phyloP scores from a whole-genome alignment of 2,113 vertebrate genomes.

The Neofelis nebulosa region DNA sequence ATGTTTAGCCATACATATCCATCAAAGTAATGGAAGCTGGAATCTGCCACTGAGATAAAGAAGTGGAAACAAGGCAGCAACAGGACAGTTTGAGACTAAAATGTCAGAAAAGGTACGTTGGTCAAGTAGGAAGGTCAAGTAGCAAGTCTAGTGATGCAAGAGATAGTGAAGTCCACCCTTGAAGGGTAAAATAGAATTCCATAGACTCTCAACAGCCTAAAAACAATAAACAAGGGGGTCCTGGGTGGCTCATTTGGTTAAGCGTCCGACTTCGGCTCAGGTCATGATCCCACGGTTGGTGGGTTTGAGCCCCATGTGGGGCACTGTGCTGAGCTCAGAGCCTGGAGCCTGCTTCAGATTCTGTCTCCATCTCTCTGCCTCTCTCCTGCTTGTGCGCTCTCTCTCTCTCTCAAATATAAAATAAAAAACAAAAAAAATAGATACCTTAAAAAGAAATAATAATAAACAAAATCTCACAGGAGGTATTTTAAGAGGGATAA shows the following conservation, averaged over 20 bases:
- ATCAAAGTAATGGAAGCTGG: neutral
- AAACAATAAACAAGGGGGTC: neutral
- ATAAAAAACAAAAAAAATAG: too few species aligned
- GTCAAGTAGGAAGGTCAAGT: neutral
- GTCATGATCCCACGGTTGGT: too few species aligned
- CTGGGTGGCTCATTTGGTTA: too few species aligned
- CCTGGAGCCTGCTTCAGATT: too few species aligned
- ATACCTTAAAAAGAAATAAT: neutral
- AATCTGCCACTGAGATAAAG: neutral
- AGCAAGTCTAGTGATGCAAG: neutral
- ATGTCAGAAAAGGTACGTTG: neutral
- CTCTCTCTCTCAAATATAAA: too few species aligned
- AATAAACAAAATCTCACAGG: neutral
- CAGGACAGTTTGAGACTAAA: neutral
- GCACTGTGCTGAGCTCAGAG: too few species aligned
- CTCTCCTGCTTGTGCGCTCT: too few species aligned
- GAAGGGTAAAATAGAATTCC: neutral
- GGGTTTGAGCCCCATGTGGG: too few species aligned
- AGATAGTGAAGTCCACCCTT: neutral
- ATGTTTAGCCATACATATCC: neutral
- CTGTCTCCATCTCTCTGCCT: too few species aligned
- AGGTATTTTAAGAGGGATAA: constrained; percentile 24
- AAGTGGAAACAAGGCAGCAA: neutral
- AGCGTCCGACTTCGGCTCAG: too few species aligned
- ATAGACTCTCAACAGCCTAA: neutral